Percentiles rank a stretch among this genome's conserved stretches.
Conservation (phyloP, 2,113 vertebrate genomes). For the Regulus satrapa region DNA sequence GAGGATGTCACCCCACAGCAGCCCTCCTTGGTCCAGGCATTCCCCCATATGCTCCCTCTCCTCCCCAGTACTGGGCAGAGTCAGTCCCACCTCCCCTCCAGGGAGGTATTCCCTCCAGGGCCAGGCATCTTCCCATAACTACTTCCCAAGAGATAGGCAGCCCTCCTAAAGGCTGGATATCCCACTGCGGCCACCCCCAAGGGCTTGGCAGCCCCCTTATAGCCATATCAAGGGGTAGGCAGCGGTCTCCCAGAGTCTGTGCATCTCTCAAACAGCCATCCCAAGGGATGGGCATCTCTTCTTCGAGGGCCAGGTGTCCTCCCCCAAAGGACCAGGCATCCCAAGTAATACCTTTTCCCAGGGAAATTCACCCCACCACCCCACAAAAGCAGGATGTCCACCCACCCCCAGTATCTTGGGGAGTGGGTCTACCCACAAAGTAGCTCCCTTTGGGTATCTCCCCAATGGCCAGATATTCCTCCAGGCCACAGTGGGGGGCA, state of each 20-base stretch:
- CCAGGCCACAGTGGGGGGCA: neutral
- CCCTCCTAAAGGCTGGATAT: neutral
- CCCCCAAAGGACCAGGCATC: neutral
- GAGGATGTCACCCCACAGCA: accelerated
- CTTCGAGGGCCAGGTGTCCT: neutral
- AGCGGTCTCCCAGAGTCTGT: neutral
- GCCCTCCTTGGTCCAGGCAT: neutral
- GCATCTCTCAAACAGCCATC: no score
- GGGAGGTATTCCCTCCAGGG: neutral
- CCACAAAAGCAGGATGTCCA: neutral
- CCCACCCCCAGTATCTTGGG: accelerated
- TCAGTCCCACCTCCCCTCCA: no score
- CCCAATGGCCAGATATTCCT: neutral
- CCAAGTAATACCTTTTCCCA: neutral
- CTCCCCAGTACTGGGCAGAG: no score
- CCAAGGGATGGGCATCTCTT: neutral
- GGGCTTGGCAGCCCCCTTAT: neutral
- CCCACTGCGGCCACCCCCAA: accelerated
- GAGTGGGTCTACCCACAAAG: no score
- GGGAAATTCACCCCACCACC: neutral
- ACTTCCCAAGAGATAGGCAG: neutral
- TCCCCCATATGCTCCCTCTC: neutral
- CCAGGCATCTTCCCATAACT: neutral
- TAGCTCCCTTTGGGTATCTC: no score
- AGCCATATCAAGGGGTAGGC: neutral